Evolutionary conservation across 2,113 vertebrate species (phyloP), one percentile per base, ranked within the genome.

Genomic region (Perccottus glenii): DNA sequence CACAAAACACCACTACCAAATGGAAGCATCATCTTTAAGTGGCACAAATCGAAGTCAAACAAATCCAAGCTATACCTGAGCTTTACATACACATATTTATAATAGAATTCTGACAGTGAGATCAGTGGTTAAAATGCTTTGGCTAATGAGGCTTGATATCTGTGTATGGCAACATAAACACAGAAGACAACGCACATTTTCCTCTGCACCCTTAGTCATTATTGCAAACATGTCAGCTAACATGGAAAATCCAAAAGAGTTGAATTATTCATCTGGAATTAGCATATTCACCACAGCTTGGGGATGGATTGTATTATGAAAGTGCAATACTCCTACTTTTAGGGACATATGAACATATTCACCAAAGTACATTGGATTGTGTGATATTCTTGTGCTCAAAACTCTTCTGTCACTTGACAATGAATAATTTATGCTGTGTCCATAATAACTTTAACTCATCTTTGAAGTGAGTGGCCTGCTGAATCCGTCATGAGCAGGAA

Each of bases 241-340:
- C 57, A 66, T 43, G 44, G 61, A 58, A 46, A 80, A 82, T 57
- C 51, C 63, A 70, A 64, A 80, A 43, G 12, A 75, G 35, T 15
- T 72, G 71, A 89, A 88, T 85, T 82, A 88, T 91, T 85, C 82
- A 89, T 89, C 56, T 55, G 0, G 40, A 60, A 90, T 91, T 84
- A 84, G 70, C 84, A 89, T 87, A 86, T 85, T 62, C 72, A 55
- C 63, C 68, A 80, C 80, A 75, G 74, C 66, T 84, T 81, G 52
- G 51, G 71, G 53, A 73, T 67, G 69, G 61, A 73, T 65, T 61
- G 64, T 69, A 70, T 85, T 77, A 82, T 48, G 11, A 42, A 65
- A 56, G 57, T 11, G 75, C 66, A 88, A 82, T 82, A 70, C 71
- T 78, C 63, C 19, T 33, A 52, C 58, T 73, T 84, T 68, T 56